These are phyloP conservation scores for Caenorhabditis virilis DNA, from an alignment of 2,888 invertebrate genomes.

Conservation along the genomic window DNA sequence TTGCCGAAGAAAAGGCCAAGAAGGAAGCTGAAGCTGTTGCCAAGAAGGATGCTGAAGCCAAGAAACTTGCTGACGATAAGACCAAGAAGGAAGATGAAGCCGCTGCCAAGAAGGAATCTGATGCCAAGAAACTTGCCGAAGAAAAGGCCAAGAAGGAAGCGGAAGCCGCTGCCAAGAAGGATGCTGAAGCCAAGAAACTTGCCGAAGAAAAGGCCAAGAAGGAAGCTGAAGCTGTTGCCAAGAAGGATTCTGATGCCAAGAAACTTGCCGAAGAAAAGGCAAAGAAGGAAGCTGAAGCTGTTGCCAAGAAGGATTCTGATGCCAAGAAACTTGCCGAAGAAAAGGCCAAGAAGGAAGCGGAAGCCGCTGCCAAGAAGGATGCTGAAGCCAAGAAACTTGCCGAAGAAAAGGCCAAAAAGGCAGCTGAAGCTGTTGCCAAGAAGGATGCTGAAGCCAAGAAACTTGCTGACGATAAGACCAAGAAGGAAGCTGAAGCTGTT, in stretches of 20 bases:
- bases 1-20: slow-evolving; percentile 2
- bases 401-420: slow-evolving; percentile 5
- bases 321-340: slow-evolving; percentile 19
- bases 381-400: slow-evolving; percentile 9
- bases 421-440: slow-evolving; percentile 8
- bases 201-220: slow-evolving; percentile 4
- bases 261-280: background rate
- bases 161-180: slow-evolving; percentile 8
- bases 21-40: slow-evolving; percentile 18
- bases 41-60: slow-evolving; percentile 9
- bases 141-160: slow-evolving; percentile 6
- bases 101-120: background rate
- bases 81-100: slow-evolving; percentile 9
- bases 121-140: slow-evolving; percentile 10
- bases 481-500: slow-evolving; percentile 12
- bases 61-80: slow-evolving; percentile 23
- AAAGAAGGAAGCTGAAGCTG: slow-evolving; percentile 5
- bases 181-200: background rate
- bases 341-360: slow-evolving; percentile 17
- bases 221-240: slow-evolving; percentile 5
- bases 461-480: slow-evolving; percentile 5
- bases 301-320: slow-evolving; percentile 9
- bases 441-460: slow-evolving; percentile 11
- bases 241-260: slow-evolving; percentile 9
- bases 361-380: slow-evolving; percentile 21